These are phyloP conservation scores for Drosophila elegans DNA, from an alignment of 1,140 invertebrate species.

Conservation along the genomic window DNA sequence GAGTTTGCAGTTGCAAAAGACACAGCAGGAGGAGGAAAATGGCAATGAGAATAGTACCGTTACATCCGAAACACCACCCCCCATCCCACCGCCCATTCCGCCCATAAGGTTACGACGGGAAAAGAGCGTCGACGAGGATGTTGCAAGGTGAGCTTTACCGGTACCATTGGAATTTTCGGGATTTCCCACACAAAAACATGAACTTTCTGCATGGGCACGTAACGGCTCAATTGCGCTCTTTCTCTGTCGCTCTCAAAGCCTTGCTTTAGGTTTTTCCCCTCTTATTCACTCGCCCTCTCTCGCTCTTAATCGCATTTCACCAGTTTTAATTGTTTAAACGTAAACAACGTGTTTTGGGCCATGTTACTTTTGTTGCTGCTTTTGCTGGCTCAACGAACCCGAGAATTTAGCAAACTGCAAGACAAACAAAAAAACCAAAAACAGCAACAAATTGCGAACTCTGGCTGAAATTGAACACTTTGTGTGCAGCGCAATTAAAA, in stretches of 20 bases:
- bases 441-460: conserved; percentile 38
- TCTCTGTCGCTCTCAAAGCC: conserved; percentile 6
- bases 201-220: conserved; percentile 40
- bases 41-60: conserved; percentile 24
- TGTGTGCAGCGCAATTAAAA: conserved; percentile 50
- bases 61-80: conserved; percentile 3
- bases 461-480: conserved; percentile 55
- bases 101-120: conserved; percentile 63
- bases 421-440: conserved; percentile 46
- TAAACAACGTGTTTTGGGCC: conserved; percentile 72
- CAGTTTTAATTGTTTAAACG: conserved; percentile 68
- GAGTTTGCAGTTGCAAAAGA: conserved; percentile 41
- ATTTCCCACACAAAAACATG: conserved; percentile 33
- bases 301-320: conserved; percentile 41
- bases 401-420: conserved; percentile 62
- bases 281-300: not conserved
- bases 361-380: conserved; percentile 25
- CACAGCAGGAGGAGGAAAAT: conserved; percentile 32
- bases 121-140: conserved; percentile 67
- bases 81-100: conserved; percentile 55
- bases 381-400: conserved; percentile 48
- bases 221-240: conserved; percentile 9
- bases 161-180: conserved; percentile 17
- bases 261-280: conserved; percentile 19
- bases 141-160: conserved; percentile 62